Percentiles rank a stretch among this genome's conserved stretches.
These are phyloP conservation scores for Bombylius discolor DNA, from an alignment of 2,888 invertebrate species.

Conservation along the genomic window DNA sequence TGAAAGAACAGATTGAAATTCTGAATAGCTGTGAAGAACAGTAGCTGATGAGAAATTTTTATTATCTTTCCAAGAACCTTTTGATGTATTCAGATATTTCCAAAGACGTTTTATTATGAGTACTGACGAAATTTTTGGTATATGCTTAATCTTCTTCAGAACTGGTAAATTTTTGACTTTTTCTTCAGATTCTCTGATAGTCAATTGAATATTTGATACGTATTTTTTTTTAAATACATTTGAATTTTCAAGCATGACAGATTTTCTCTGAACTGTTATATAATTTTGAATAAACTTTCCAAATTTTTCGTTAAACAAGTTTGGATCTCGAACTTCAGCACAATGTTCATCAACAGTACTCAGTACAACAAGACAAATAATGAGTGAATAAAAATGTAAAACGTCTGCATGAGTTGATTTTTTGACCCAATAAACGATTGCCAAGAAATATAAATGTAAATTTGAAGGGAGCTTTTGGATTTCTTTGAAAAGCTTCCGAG, in stretches of 20 bases:
- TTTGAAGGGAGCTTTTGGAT: conserved; percentile 24
- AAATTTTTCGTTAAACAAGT: conserved; percentile 26
- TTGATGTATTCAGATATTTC: conserved; percentile 33
- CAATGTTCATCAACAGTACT: conserved; percentile 29
- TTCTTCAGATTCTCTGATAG: conserved; percentile 13
- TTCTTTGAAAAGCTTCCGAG: conserved; percentile 20
- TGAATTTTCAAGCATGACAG: no score
- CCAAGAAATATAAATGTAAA: conserved; percentile 27
- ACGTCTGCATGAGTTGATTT: conserved; percentile 25
- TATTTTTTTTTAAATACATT: no score
- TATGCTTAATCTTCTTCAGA: conserved; percentile 21
- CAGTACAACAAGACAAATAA: conserved; percentile 27
- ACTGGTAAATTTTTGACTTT: conserved; percentile 20
- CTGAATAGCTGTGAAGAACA: conserved; percentile 31
- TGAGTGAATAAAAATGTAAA: no score
- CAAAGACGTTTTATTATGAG: conserved; percentile 27
- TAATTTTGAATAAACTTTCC: conserved; percentile 26
- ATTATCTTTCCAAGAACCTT: conserved; percentile 30
- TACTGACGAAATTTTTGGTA: conserved; percentile 29
- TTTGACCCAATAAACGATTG: conserved; percentile 32
- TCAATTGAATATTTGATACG: conserved; percentile 1
- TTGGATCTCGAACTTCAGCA: conserved; percentile 26
- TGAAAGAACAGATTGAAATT: conserved; percentile 32
- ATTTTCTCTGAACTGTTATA: not conserved
- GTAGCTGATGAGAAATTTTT: conserved; percentile 27